These are phyloP conservation scores for Chunga burmeisteri DNA, from an alignment of 2,113 vertebrate genomes.

Conservation along the genomic window DNA sequence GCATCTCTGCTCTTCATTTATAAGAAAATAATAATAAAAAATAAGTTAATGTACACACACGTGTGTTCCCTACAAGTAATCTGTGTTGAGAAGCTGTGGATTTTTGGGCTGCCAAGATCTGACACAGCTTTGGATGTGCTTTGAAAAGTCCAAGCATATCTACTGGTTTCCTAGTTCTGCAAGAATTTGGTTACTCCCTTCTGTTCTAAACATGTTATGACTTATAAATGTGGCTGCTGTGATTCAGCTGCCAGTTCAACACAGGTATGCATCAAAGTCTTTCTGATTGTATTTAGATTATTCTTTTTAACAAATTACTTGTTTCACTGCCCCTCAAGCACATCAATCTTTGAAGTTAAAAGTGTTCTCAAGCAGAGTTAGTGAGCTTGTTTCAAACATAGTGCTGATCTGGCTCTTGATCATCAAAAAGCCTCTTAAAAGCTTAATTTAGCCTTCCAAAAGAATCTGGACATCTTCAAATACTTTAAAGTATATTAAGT, in stretches of 20 bases:
- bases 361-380: not conserved
- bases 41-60: too few relatives aligned
- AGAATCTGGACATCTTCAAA: not conserved
- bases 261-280: slow-evolving; percentile 14
- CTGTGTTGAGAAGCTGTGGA: not conserved
- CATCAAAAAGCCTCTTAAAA: slow-evolving; percentile 46
- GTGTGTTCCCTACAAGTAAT: not conserved
- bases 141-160: not conserved
- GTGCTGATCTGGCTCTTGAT: not conserved
- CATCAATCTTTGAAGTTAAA: slow-evolving; percentile 49
- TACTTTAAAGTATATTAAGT: not conserved
- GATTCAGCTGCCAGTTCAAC: not conserved
- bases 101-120: not conserved
- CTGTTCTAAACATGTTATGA: not conserved
- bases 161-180: not conserved
- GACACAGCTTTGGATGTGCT: not conserved
- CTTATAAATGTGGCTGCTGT: not conserved
- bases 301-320: slow-evolving; percentile 1
- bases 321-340: slow-evolving; percentile 2
- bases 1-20: not conserved
- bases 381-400: not conserved
- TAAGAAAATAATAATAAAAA: not conserved
- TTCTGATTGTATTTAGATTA: not conserved
- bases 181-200: not conserved
- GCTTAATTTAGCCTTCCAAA: slow-evolving; percentile 5